Percentiles rank a stretch among this genome's conserved stretches.
Evolutionary conservation across 1,140 invertebrate genomes (phyloP).

Genomic region (Drosophila paulistorum): DNA sequence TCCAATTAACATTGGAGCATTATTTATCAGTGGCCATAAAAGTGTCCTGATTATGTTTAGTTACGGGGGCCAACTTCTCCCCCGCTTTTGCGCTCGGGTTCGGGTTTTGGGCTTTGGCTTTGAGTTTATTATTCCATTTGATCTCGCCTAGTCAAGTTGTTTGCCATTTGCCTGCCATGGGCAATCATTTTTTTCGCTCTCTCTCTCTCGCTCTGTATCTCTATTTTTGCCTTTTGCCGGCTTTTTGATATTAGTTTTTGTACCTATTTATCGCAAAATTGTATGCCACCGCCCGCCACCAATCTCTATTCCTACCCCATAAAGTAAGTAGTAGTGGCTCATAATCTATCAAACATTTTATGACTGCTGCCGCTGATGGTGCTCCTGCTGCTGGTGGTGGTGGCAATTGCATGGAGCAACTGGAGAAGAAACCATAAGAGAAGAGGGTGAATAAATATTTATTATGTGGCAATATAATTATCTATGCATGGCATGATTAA

Average conservation of each 20-base stretch:
- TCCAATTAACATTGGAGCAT: conserved; percentile 79
- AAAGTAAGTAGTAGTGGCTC: conserved; percentile 14
- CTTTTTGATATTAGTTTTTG: conserved; percentile 61
- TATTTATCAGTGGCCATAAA: conserved; percentile 79
- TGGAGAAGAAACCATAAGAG: neutral
- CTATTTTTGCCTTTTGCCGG: neutral
- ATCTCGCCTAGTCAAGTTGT: conserved; percentile 39
- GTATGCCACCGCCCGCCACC: neutral
- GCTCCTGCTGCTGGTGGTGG: conserved; percentile 9
- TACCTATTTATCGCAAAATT: conserved; percentile 57
- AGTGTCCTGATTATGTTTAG: conserved; percentile 75
- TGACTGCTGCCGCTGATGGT: conserved; percentile 29
- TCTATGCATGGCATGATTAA: conserved; percentile 44
- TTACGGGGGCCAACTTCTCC: conserved; percentile 16
- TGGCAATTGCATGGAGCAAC: no score
- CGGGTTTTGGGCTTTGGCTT: conserved; percentile 23
- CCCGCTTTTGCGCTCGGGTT: neutral
- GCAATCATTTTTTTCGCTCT: conserved; percentile 24
- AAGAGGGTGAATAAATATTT: neutral
- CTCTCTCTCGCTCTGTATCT: neutral
- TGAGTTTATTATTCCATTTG: conserved; percentile 64
- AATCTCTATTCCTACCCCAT: neutral
- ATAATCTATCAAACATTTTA: conserved; percentile 70
- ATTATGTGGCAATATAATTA: conserved; percentile 51
- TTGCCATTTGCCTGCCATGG: conserved; percentile 23